A percentile compares a stretch with the other conserved stretches of the same genome.
Conservation (phyloP, 1,140 invertebrate genomes). For the Archegozetes longisetosus region DNA sequence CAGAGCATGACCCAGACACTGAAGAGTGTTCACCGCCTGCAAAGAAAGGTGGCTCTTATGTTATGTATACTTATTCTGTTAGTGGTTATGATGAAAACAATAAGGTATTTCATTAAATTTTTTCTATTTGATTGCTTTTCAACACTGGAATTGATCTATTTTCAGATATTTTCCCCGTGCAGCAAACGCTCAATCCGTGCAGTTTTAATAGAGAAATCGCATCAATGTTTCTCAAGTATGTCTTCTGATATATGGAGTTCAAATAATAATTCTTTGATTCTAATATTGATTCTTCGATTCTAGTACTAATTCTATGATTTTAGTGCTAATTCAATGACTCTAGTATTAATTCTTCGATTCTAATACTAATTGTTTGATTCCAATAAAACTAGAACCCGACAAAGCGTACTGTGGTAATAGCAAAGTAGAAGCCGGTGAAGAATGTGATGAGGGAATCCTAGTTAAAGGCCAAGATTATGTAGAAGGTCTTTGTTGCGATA, state of each 20-base stretch:
- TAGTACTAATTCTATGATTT: no score
- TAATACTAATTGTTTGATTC: no score
- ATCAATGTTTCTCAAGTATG: slow-evolving; percentile 49
- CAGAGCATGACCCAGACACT: slow-evolving; percentile 88
- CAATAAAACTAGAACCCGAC: slow-evolving; percentile 63
- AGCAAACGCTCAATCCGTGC: slow-evolving; percentile 77
- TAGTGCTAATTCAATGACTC: no score
- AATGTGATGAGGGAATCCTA: slow-evolving; percentile 51
- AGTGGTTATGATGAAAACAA: slow-evolving; percentile 94
- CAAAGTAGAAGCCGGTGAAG: slow-evolving; percentile 79
- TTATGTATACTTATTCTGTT: slow-evolving; percentile 96
- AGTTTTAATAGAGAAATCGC: slow-evolving; percentile 77
- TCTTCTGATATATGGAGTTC: no score
- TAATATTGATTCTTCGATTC: no score
- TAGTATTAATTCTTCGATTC: no score
- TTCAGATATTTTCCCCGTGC: slow-evolving; percentile 81
- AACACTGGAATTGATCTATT: slow-evolving; percentile 19
- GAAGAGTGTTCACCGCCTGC: slow-evolving; percentile 81
- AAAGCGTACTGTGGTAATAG: slow-evolving; percentile 88
- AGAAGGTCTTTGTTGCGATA: slow-evolving; percentile 63
- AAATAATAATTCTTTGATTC: no score
- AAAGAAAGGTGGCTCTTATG: slow-evolving; percentile 78
- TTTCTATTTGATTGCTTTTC: background rate
- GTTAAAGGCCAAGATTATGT: slow-evolving; percentile 89
- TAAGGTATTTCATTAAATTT: slow-evolving; percentile 45